phyloP scores from a whole-genome alignment of 2,113 vertebrate species.

The Hyperoodon ampullatus region DNA sequence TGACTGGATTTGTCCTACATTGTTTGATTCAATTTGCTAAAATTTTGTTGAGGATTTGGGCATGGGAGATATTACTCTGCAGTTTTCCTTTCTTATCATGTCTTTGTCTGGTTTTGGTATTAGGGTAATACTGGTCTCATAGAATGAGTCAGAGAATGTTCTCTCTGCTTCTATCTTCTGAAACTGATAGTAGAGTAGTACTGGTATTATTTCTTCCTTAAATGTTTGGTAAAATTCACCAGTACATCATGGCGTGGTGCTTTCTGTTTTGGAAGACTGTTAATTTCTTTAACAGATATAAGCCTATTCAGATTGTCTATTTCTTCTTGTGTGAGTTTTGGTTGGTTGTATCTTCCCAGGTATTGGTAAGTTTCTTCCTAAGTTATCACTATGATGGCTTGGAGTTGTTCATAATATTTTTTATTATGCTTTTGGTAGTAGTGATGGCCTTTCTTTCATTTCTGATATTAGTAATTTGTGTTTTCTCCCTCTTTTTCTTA shows the following conservation, averaged over 20 bases:
- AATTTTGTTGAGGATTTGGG: neutral
- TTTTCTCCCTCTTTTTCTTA: neutral
- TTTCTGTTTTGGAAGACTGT: neutral
- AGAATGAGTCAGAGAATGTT: neutral
- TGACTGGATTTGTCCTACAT: neutral
- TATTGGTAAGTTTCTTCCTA: neutral
- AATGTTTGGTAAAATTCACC: neutral
- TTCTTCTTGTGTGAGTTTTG: neutral
- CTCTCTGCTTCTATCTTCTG: neutral
- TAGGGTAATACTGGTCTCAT: neutral
- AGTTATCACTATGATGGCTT: neutral
- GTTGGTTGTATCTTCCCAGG: neutral
- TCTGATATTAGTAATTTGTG: neutral
- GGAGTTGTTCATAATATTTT: neutral
- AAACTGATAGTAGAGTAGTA: neutral
- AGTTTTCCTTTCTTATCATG: neutral
- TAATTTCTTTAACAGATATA: neutral
- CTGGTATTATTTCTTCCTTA: neutral
- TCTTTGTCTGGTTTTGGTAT: neutral
- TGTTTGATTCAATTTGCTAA: neutral
- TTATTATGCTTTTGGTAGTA: neutral
- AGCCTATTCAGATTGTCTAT: neutral
- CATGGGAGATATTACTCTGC: neutral
- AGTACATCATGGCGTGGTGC: neutral
- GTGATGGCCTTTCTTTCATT: neutral